Percentiles rank a stretch among this genome's conserved stretches.
phyloP scores from a whole-genome alignment of 2,797 vertebrate species.

The Danionella dracula region DNA sequence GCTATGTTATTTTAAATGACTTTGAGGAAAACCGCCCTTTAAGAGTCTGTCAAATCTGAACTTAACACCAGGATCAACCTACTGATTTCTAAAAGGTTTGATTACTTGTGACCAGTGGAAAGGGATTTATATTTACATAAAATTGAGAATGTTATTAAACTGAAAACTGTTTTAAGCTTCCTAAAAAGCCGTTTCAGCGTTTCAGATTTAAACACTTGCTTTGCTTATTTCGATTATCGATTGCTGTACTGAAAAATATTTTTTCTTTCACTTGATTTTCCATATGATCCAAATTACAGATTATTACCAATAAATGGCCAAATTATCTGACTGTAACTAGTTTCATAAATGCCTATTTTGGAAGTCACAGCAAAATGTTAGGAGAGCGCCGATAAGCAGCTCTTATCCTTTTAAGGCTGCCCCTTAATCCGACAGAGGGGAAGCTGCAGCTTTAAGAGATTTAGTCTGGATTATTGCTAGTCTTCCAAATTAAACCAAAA shows the following conservation, averaged over 20 bases:
- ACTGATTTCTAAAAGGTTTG: neutral
- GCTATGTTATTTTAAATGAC: neutral
- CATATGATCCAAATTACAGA: constrained; percentile 55
- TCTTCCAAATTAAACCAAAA: constrained; percentile 80
- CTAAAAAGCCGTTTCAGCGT: neutral
- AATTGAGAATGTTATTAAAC: neutral
- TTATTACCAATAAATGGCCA: constrained; percentile 42
- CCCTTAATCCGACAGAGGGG: constrained; percentile 66
- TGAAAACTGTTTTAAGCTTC: neutral
- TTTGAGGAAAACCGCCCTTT: neutral
- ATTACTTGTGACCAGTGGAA: neutral
- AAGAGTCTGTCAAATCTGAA: neutral
- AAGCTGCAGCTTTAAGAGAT: constrained; percentile 68
- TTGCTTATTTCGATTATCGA: neutral
- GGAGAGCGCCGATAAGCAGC: constrained; percentile 67
- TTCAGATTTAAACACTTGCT: neutral
- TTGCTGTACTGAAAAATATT: neutral
- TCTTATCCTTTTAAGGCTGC: constrained; percentile 78
- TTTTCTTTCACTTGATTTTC: constrained; percentile 33
- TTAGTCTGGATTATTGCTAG: constrained; percentile 78
- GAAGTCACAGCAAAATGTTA: constrained; percentile 61
- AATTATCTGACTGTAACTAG: constrained; percentile 46
- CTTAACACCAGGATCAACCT: neutral
- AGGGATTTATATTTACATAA: neutral
- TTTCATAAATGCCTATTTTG: constrained; percentile 25